Evolutionary conservation across 1,140 invertebrate species (phyloP), one percentile per base, ranked within the genome.

Genomic region (Scylla paramamosain): DNA sequence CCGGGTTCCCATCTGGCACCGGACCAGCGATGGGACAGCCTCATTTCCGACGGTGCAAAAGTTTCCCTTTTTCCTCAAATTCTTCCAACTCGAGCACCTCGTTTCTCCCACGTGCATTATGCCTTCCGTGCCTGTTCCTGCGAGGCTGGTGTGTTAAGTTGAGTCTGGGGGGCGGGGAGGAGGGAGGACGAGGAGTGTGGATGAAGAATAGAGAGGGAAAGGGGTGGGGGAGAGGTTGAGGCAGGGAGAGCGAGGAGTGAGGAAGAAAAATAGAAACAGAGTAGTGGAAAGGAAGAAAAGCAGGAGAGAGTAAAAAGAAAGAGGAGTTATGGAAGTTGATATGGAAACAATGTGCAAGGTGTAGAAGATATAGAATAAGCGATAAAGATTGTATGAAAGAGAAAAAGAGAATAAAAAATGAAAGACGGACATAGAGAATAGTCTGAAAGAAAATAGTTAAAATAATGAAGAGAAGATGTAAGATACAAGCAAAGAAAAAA

Each of bases 31-130:
- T 20, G 67, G n/a, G 67, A 77, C 67, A n/a, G 67, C 20, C 67
- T 77, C 67, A 77, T 77, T 77, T 77, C 67, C 67, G 67, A 77
- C 67, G 67, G 16, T 77, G 67, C 67, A 77, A 77, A 77, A 77
- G 67, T 77, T 77, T 77, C 67, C 25, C n/a, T 77, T n/a, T n/a
- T n/a, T n/a, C 67, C 67, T 77, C 67, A 77, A 77, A 77, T 77
- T 77, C 67, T n/a, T 77, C 6, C 67, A 77, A n/a, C 67, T 77
- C 12, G 67, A 77, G 67, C 67, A 77, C 67, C 67, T 77, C 67
- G 67, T 77, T n/a, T 77, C 25, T 77, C 67, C 67, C 67, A n/a
- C 67, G 67, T 77, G 67, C 67, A 77, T 77, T 77, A 77, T 77
- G 67, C 67, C 67, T 59, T 77, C 67, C 67, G 67, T 77, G 67